Base-by-base conservation (phyloP, 2,888 invertebrate species). In the Agrochola macilenta region DNA sequence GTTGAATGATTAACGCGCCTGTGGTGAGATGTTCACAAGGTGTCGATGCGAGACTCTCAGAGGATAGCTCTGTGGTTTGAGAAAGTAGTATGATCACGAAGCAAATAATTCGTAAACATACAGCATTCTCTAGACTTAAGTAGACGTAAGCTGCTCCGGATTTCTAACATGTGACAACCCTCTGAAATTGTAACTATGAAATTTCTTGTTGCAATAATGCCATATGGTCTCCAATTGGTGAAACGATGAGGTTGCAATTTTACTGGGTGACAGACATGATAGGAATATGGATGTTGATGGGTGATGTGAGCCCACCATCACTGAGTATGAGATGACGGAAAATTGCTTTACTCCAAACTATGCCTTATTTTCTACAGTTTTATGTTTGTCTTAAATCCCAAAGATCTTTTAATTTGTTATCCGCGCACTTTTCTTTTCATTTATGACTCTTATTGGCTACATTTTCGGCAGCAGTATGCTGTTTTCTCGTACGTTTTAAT, bases 71-170 rank as follows among this genome's bases (percentile, higher is more conserved):
- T 80, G 87, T 90, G 89, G 90, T 89, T 92, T 93, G 96, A 95
- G 96, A 95, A 95, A 90, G 88, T 93, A 90, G 93, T 96, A 95
- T 96, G 95, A 86, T 91, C 93, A 92, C 90, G 93, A 95, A 91
- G 49, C 69, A 30, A 76, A 23, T 20, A 86, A 91, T 93, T 96
- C 92, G 92, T 94, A 92, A 90, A 89, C 95, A 95, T 96, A 95
- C 89, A 85, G 93, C 90, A 91, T 96, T 96, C 96, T 96, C 96
- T 94, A 94, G 95, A 95, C 95, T 94, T 93, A 93, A 93, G 92
- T 95, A 94, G 92, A 92, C 91, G 90, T 93, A 93, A 93, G 94
- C 95, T 94, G 91, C 92, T 90, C 93, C 91, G 80, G 82, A 91
- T 93, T 94, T 92, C 95, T 94, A 90, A 84, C 90, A 93, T 95